Percentiles rank a stretch among this genome's conserved stretches.
Evolutionary conservation across 2,888 invertebrate genomes (phyloP).

Genomic region (Diachrysia chrysitis): DNA sequence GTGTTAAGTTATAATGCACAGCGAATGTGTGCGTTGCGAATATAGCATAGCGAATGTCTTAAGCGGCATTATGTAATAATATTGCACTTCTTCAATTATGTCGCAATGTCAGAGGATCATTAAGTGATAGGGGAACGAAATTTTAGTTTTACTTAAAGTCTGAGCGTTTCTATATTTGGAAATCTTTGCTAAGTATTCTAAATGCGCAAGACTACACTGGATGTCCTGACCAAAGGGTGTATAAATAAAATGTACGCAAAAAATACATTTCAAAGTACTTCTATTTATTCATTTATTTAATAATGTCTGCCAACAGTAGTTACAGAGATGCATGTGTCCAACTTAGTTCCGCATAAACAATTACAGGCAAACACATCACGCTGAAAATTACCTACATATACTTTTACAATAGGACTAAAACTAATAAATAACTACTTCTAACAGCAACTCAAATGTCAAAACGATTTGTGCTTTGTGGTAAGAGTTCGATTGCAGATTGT

Average conservation of each 20-base stretch:
- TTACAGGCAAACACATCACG: too few relatives aligned
- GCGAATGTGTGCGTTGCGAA: slow-evolving; percentile 54
- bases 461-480: background rate
- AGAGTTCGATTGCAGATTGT: slow-evolving; percentile 4
- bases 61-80: background rate
- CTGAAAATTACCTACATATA: too few relatives aligned
- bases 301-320: too few relatives aligned
- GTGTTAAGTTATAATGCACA: slow-evolving; percentile 17
- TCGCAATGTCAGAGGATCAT: background rate
- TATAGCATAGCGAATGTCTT: slow-evolving; percentile 41
- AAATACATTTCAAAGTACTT: background rate
- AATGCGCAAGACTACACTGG: too few relatives aligned
- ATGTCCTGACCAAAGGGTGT: background rate
- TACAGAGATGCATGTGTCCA: too few relatives aligned
- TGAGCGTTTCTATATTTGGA: too few relatives aligned
- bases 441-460: slow-evolving; percentile 4
- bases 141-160: too few relatives aligned
- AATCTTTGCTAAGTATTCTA: too few relatives aligned
- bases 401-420: too few relatives aligned
- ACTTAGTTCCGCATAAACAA: too few relatives aligned
- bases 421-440: too few relatives aligned
- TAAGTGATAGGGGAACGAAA: background rate
- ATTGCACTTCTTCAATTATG: background rate
- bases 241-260: background rate
- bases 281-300: too few relatives aligned